Percentiles rank a stretch among this genome's conserved stretches.
Conservation (phyloP, 2,888 invertebrate genomes). For the Rhagium mordax region DNA sequence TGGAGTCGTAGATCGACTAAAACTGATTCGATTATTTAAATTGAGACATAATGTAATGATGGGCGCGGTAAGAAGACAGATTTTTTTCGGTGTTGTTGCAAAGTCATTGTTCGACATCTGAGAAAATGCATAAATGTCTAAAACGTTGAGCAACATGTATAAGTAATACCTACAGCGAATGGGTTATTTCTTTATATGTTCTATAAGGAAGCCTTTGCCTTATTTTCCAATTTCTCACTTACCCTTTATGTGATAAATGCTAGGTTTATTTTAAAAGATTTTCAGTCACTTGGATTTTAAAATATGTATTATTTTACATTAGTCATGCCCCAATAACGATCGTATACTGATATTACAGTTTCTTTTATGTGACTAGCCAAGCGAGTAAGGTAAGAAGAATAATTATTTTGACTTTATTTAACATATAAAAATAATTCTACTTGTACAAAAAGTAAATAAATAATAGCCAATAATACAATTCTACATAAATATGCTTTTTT, state of each 20-base stretch:
- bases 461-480: too few species aligned
- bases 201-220: too few species aligned
- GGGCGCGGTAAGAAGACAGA: neutral
- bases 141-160: neutral
- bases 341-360: neutral
- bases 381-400: neutral
- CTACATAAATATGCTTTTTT: too few species aligned
- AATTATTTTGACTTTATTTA: neutral
- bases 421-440: too few species aligned
- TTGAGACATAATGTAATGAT: neutral
- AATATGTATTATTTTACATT: neutral
- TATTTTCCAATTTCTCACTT: too few species aligned
- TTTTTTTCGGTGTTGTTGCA: neutral
- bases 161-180: neutral
- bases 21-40: neutral
- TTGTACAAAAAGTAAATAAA: too few species aligned
- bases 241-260: too few species aligned
- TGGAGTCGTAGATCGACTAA: neutral
- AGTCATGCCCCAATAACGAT: conserved; percentile 7
- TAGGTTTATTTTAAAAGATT: too few species aligned
- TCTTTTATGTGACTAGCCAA: neutral
- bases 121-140: neutral
- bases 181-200: too few species aligned
- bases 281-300: too few species aligned
- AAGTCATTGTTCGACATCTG: neutral